Evolutionary conservation across 2,888 invertebrate species (phyloP).

Genomic region (Glyphotaelius pellucidus): DNA sequence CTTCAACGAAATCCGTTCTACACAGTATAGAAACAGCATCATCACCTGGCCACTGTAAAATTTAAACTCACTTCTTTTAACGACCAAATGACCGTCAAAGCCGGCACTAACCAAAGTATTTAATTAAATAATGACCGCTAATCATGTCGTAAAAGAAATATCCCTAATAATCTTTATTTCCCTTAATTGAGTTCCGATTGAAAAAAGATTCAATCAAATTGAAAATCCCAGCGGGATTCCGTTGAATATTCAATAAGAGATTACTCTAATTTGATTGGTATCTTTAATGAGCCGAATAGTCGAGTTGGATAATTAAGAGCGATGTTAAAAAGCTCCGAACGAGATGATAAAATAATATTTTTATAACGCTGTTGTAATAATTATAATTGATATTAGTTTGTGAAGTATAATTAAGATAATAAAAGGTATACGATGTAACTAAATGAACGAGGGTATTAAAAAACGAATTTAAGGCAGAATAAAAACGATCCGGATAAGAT

Average conservation of each 20-base stretch:
- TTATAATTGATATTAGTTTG: not conserved
- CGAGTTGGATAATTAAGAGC: not conserved
- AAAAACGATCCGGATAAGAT: not conserved
- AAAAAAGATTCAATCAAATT: not conserved
- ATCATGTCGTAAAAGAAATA: conserved; percentile 5
- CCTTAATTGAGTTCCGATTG: not conserved
- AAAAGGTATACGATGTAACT: not conserved
- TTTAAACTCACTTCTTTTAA: not conserved
- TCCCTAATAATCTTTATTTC: not conserved
- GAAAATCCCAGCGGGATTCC: conserved; percentile 4
- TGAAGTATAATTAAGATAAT: not conserved
- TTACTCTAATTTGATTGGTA: conserved; percentile 16
- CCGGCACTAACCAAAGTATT: not conserved
- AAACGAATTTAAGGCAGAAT: not conserved
- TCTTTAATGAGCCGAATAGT: conserved; percentile 7
- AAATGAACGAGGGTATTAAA: not conserved
- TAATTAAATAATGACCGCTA: not conserved
- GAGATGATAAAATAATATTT: not conserved
- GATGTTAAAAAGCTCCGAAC: not conserved
- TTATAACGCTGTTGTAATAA: not conserved
- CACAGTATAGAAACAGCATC: not conserved
- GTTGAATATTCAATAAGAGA: not conserved
- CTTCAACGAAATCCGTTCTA: not conserved
- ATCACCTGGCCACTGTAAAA: not conserved
- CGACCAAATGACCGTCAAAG: not conserved